Base-by-base conservation (phyloP, 1,140 invertebrate species). In the Nephila pilipes region DNA sequence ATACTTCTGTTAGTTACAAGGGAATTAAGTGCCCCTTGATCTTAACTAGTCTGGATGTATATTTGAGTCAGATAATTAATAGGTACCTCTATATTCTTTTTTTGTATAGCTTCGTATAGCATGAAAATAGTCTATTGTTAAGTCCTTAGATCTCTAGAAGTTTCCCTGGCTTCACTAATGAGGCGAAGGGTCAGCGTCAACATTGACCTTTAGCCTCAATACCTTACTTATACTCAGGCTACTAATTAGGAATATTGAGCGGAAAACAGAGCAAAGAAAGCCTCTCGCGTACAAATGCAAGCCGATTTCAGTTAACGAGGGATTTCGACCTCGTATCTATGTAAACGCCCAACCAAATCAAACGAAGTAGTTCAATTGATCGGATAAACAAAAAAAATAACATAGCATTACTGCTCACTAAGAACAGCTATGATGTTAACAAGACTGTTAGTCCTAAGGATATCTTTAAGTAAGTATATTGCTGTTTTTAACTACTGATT, bases 201-300 rank as follows among this genome's bases (percentile, higher is more conserved):
- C 80, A 81, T 81, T 81, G 80, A 81, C 38, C 80, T 81, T 81
- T 81, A 81, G 8, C 80, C 20, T 25, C 38, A 1, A 20, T 22
- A 12, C 20, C 80, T 81, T 54, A 81, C 46, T 81, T 54, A 46
- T 46, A 81, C 69, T 75, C 20, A 12, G 3, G 69, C 69, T 75
- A n/a, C 63, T 75, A 75, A 75, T 75, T 75, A 75, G 69, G 69
- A 75, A 75, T 75, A 75, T 32, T 75, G 69, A 75, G 69, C 25
- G 32, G 29, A 75, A 75, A 36, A 75, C 29, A 75, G 69, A 75
- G 69, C 29, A 75, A 75, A 75, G 69, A 75, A 75, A 75, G 69
- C 29, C 29, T 32, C 25, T 75, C 29, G 29, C 25, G 12, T 75
- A 55, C 80, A 54, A 25, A 55, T 22, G 38, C 38, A 54, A n/a